These are phyloP conservation scores for Campoplex nolae DNA, from an alignment of 2,888 invertebrate species.

Conservation along the genomic window DNA sequence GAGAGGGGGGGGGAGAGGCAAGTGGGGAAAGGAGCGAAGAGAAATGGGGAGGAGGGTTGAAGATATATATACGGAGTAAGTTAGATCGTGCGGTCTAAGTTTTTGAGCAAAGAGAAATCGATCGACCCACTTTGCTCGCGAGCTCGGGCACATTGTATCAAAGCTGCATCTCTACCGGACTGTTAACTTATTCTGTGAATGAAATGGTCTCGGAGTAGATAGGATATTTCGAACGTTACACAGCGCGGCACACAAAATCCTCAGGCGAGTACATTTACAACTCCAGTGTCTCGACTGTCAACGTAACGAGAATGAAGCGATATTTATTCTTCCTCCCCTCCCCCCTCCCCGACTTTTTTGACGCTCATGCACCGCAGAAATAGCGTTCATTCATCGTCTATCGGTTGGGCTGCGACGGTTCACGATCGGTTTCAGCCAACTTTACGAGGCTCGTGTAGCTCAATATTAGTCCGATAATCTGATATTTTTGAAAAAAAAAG, in stretches of 20 bases:
- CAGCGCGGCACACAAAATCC: background rate
- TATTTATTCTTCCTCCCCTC: constrained; percentile 33
- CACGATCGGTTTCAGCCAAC: too few relatives aligned
- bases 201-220: constrained; percentile 60
- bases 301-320: constrained; percentile 65
- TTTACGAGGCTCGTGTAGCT: too few relatives aligned
- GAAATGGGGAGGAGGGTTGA: background rate
- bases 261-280: background rate
- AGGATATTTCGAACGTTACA: constrained; percentile 62
- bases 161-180: constrained; percentile 74
- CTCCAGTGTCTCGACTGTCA: constrained; percentile 49
- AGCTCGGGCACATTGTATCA: constrained; percentile 73
- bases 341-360: background rate
- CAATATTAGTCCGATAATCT: too few relatives aligned
- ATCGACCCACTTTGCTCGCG: constrained; percentile 77
- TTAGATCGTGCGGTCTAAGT: constrained; percentile 51
- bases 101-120: constrained; percentile 74
- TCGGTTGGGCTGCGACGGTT: too few relatives aligned
- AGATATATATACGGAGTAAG: background rate
- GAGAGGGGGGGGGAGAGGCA: background rate
- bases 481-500: too few relatives aligned
- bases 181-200: constrained; percentile 70
- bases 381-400: too few relatives aligned
- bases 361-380: constrained; percentile 30
- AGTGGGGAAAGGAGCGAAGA: too few relatives aligned